Evolutionary conservation across 2,797 vertebrate genomes (phyloP).

Genomic region (Capromys pilorides): DNA sequence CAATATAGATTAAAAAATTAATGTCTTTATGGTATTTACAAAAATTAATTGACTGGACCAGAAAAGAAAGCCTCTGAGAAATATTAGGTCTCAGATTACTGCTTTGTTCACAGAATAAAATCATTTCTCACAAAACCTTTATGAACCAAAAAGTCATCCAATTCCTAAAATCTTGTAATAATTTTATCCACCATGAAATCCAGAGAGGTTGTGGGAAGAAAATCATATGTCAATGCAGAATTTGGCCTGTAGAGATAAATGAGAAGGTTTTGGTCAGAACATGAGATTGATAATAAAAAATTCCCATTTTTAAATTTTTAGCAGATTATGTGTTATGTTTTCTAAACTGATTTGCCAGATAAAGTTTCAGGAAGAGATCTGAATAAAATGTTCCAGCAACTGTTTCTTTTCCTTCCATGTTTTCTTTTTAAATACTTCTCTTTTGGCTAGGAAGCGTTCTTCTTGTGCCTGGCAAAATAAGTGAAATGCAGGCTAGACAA

Average conservation of each 20-base stretch:
- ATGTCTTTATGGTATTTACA: not conserved
- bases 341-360: conserved; percentile 78
- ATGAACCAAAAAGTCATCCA: conserved; percentile 63
- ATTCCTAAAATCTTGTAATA: conserved; percentile 62
- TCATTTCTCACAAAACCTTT: conserved; percentile 58
- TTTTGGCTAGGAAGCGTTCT: conserved; percentile 71
- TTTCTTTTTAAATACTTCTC: conserved; percentile 78
- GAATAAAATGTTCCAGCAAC: conserved; percentile 73
- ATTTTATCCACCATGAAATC: conserved; percentile 57
- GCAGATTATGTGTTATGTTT: conserved; percentile 78
- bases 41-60: conserved; percentile 45
- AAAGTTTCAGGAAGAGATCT: conserved; percentile 78
- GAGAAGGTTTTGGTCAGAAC: conserved; percentile 72
- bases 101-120: conserved; percentile 19
- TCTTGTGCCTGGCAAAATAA: conserved; percentile 73
- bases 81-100: conserved; percentile 24
- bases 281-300: conserved; percentile 78
- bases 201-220: conserved; percentile 55
- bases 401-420: conserved; percentile 74
- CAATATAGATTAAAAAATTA: not conserved
- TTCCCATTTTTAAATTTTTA: conserved; percentile 75
- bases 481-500: conserved; percentile 72
- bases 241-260: conserved; percentile 73
- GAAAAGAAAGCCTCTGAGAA: conserved; percentile 33
- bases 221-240: conserved; percentile 65